Percentiles rank a stretch among this genome's conserved stretches.
Evolutionary conservation across 2,113 vertebrate species (phyloP).

Genomic region (Ptilorrhoa leucosticta): DNA sequence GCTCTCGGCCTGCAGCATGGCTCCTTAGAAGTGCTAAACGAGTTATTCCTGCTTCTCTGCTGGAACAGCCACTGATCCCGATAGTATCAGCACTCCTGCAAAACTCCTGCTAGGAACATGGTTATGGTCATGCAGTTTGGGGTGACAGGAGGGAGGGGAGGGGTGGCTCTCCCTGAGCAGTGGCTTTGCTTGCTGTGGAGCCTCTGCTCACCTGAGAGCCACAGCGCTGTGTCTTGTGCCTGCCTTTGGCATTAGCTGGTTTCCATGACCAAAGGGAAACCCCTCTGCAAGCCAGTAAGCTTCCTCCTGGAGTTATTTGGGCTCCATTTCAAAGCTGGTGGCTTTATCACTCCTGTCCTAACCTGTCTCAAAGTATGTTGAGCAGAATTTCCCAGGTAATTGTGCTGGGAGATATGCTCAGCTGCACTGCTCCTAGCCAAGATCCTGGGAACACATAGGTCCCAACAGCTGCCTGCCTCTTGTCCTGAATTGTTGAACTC

Average conservation of each 20-base stretch:
- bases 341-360: background rate
- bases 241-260: background rate
- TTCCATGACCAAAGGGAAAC: background rate
- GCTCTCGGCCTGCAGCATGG: conserved; percentile 27
- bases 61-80: background rate
- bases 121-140: background rate
- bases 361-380: background rate
- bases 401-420: background rate
- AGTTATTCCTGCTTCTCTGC: conserved; percentile 49
- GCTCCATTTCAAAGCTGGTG: background rate
- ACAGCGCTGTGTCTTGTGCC: rapidly evolving
- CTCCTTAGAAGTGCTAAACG: conserved; percentile 7
- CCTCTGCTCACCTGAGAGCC: background rate
- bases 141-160: background rate
- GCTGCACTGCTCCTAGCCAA: background rate
- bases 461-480: background rate
- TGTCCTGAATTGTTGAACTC: background rate
- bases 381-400: background rate
- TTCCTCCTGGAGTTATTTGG: background rate
- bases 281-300: background rate
- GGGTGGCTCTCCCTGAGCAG: background rate
- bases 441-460: background rate
- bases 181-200: background rate
- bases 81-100: background rate
- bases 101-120: background rate